Percentiles rank a stretch among this genome's conserved stretches.
Conservation (phyloP, 1,140 invertebrate genomes). For the Proales similis region DNA sequence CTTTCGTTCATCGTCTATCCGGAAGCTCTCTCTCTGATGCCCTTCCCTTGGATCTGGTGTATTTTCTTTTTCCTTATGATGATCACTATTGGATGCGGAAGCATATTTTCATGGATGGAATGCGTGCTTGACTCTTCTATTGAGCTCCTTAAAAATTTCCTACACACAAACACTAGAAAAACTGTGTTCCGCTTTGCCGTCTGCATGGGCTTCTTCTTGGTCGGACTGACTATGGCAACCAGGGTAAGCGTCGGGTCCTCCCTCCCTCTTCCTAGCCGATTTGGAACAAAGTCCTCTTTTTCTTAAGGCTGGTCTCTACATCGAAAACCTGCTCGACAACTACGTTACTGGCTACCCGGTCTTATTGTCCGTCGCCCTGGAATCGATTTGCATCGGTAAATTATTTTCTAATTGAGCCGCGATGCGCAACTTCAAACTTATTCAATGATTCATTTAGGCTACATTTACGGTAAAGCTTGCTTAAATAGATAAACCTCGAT, state of each 20-base stretch:
- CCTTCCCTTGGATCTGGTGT: slow-evolving; percentile 85
- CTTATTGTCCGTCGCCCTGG: slow-evolving; percentile 20
- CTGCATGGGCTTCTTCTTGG: slow-evolving; percentile 20
- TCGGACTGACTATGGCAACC: slow-evolving; percentile 22
- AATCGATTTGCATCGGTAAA: slow-evolving; percentile 13
- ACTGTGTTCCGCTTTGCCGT: slow-evolving; percentile 21
- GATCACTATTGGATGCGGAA: slow-evolving; percentile 70
- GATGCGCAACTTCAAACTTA: too few species aligned
- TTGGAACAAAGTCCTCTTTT: background rate
- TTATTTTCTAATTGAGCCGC: too few species aligned
- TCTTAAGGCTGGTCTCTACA: slow-evolving; percentile 35
- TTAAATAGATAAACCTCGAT: too few species aligned
- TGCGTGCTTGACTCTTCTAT: slow-evolving; percentile 19
- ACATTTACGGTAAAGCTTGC: too few species aligned
- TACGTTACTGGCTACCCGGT: slow-evolving; percentile 24
- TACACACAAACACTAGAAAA: slow-evolving; percentile 12
- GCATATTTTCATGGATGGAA: slow-evolving; percentile 25
- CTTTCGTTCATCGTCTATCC: slow-evolving; percentile 65
- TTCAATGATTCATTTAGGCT: too few species aligned
- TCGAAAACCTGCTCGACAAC: slow-evolving; percentile 19
- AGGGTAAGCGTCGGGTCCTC: background rate
- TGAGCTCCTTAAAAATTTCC: slow-evolving; percentile 20
- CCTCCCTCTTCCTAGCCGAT: background rate
- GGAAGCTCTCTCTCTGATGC: slow-evolving; percentile 82
- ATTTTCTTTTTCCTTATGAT: slow-evolving; percentile 96